Evolutionary conservation across 2,797 vertebrate genomes (phyloP).

Genomic region (Valencia hispanica): DNA sequence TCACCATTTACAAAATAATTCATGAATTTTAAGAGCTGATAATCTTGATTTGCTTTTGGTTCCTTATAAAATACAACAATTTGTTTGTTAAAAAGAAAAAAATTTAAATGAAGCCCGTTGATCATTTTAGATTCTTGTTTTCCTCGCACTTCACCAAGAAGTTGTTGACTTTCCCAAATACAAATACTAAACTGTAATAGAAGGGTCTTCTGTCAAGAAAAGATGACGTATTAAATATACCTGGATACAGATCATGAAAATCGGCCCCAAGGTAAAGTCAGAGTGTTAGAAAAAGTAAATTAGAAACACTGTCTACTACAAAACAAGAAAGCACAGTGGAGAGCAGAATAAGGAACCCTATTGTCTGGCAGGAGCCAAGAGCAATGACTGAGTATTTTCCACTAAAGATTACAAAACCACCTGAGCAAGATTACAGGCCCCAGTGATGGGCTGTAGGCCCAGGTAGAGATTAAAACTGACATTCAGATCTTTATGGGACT

Average conservation of each 20-base stretch:
- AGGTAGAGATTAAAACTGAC: constrained; percentile 65
- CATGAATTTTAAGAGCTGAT: constrained; percentile 32
- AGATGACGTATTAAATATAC: constrained; percentile 20
- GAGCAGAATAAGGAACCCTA: constrained; percentile 31
- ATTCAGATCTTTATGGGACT: constrained; percentile 65
- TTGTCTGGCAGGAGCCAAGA: constrained; percentile 40
- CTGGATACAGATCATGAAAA: constrained; percentile 18
- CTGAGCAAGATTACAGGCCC: constrained; percentile 54
- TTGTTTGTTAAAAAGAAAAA: constrained; percentile 1
- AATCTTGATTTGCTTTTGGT: constrained; percentile 31
- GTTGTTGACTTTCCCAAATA: constrained; percentile 6
- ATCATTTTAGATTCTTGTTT: constrained; percentile 1
- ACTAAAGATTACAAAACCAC: constrained; percentile 68
- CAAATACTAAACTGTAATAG: not conserved
- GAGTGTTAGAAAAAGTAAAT: constrained; percentile 4
- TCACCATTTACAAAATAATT: constrained; percentile 46
- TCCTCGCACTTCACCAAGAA: constrained; percentile 4
- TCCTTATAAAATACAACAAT: not conserved
- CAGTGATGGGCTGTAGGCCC: constrained; percentile 65
- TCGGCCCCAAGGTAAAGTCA: constrained; percentile 6
- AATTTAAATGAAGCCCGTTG: not conserved
- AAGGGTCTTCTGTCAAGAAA: not conserved
- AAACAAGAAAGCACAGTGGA: constrained; percentile 16
- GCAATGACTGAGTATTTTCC: constrained; percentile 59
- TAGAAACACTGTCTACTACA: not conserved